These are phyloP conservation scores for Trichogramma dendrolimi DNA, from an alignment of 2,888 invertebrate species.

Conservation along the genomic window DNA sequence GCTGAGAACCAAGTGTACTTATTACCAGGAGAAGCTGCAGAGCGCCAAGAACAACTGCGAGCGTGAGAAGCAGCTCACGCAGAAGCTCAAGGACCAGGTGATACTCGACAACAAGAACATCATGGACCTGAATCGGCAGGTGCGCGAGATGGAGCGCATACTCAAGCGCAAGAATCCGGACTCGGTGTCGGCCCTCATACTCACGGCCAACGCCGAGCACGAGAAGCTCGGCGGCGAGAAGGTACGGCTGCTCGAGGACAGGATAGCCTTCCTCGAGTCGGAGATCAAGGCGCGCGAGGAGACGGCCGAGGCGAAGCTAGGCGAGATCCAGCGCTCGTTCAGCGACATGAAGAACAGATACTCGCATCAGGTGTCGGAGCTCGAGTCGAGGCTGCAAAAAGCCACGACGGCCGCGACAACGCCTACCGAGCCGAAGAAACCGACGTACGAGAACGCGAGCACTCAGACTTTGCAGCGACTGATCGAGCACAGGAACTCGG, in stretches of 20 bases:
- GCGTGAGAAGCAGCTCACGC: slow-evolving; percentile 46
- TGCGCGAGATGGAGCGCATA: slow-evolving; percentile 79
- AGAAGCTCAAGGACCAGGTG: slow-evolving; percentile 48
- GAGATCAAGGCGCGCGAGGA: slow-evolving; percentile 69
- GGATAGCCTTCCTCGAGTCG: slow-evolving; percentile 66
- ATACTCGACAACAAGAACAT: slow-evolving; percentile 57
- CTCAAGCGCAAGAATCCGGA: slow-evolving; percentile 76
- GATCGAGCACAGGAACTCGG: slow-evolving; percentile 38
- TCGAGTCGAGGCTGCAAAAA: slow-evolving; percentile 40
- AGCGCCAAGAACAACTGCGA: slow-evolving; percentile 44
- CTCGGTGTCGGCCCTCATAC: slow-evolving; percentile 73
- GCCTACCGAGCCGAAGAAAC: slow-evolving; percentile 37
- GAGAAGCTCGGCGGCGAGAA: slow-evolving; percentile 44
- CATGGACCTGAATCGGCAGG: slow-evolving; percentile 73
- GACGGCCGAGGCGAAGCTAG: slow-evolving; percentile 66
- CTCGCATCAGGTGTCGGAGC: slow-evolving; percentile 57
- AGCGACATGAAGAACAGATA: slow-evolving; percentile 74
- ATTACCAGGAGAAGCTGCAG: slow-evolving; percentile 42
- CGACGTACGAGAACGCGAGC: slow-evolving; percentile 33
- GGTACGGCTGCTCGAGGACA: slow-evolving; percentile 64
- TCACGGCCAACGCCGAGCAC: slow-evolving; percentile 47
- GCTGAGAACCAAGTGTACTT: slow-evolving; percentile 40
- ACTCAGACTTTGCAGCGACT: slow-evolving; percentile 40
- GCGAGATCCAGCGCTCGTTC: slow-evolving; percentile 73
- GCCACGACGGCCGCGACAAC: slow-evolving; percentile 6